Base-by-base conservation (phyloP, 2,797 vertebrate genomes). In the Xenentodon cancila region DNA sequence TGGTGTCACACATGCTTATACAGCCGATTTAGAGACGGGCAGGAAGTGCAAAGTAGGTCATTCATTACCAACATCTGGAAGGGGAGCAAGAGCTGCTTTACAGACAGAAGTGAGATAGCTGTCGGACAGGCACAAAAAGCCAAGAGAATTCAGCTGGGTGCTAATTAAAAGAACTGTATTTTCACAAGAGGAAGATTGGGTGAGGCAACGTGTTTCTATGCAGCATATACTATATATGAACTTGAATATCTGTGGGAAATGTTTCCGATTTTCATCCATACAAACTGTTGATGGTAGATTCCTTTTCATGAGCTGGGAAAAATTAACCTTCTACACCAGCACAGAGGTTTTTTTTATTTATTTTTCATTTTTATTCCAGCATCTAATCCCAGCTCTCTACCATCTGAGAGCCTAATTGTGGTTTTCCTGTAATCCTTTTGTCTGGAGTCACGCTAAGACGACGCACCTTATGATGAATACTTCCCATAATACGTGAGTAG, bases 21-120 rank as follows among this genome's bases (percentile, higher is more conserved):
- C 79, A 81, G 73, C 79, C 55, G 84, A 81, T 89, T 90, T 84
- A 85, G 76, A 82, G 80, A 71, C 50, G 32, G 64, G 70, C 79
- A 86, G 77, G 64, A 85, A 89, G 86, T 70, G 77, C 81, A 79
- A 92, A 91, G 87, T 91, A 84, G 91, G 91, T 93, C 89, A 72
- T 79, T 88, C 83, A 83, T 90, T 77, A 77, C 3, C 53, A 90
- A 87, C 79, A 86, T 88, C 81, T 85, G 85, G 78, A 83, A 58
- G 59, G 59, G 65, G 59, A 69, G 59, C 1, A 8, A 50, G 68
- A 67, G 79, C 76, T 83, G 72, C 75, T 87, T 73, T 79, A 59
- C 67, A 75, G 61, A 82, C 48, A 68, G 4, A 64, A 62, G 64
- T 59, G 71, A 48, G 76, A 69, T 30, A 70, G 70, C 46, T 72